Evolutionary conservation across 2,113 vertebrate species (phyloP).

Genomic region (Dinomys branickii): DNA sequence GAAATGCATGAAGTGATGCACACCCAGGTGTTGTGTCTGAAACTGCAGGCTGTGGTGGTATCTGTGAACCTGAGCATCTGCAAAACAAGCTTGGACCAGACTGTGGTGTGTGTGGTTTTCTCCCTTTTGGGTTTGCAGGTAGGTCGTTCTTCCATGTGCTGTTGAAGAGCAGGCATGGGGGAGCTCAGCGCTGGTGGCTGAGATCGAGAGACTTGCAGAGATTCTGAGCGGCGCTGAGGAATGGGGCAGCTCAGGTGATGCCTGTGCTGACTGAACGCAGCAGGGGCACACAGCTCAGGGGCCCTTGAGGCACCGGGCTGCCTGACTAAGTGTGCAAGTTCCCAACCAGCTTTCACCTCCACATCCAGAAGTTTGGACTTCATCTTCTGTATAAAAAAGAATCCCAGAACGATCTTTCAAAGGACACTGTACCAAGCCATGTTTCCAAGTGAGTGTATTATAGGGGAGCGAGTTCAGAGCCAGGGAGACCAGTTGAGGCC

Average conservation of each 20-base stretch:
- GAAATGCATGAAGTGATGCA: neutral
- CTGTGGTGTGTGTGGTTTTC: neutral
- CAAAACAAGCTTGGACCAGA: neutral
- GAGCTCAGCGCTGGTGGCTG: neutral
- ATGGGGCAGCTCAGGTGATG: neutral
- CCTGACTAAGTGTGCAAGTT: neutral
- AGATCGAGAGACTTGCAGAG: neutral
- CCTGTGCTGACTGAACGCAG: too few species aligned
- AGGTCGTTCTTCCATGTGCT: too few species aligned
- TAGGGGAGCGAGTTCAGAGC: neutral
- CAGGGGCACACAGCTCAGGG: too few species aligned
- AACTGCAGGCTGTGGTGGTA: neutral
- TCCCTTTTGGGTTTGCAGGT: too few species aligned
- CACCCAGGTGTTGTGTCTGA: neutral
- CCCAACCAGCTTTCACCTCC: neutral
- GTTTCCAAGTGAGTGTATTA: neutral
- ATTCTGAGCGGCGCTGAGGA: neutral
- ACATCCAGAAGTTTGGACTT: neutral
- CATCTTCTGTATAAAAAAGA: neutral
- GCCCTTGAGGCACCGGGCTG: neutral
- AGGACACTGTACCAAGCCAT: neutral
- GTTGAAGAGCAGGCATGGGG: neutral
- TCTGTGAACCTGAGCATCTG: neutral
- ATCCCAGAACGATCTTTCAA: neutral
- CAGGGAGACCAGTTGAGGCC: neutral